Percentiles rank a stretch among this genome's conserved stretches.
Conservation (phyloP, 2,888 invertebrate genomes). For the Macrosoma leucophasiata region DNA sequence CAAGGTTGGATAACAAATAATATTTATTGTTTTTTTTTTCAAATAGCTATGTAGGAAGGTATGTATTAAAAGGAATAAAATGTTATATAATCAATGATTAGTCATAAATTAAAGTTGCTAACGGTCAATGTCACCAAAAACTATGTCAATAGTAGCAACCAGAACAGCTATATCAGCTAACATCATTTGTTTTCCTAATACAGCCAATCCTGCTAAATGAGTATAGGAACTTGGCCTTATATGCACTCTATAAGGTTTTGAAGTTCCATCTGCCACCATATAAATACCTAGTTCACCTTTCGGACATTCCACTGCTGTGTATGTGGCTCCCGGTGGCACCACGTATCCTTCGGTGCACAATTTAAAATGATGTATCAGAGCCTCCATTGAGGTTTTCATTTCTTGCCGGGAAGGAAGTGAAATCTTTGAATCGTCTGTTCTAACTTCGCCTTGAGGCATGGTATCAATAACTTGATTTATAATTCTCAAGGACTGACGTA, state of each 20-base stretch:
- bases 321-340: constrained; percentile 90
- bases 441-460: constrained; percentile 88
- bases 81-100: no score
- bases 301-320: constrained; percentile 87
- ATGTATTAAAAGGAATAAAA: no score
- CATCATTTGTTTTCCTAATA: constrained; percentile 78
- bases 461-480: constrained; percentile 87
- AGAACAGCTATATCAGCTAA: constrained; percentile 88
- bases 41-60: no score
- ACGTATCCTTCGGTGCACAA: constrained; percentile 86
- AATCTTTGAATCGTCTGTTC: constrained; percentile 87
- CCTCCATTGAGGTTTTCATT: constrained; percentile 93
- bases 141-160: constrained; percentile 80
- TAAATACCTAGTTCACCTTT: constrained; percentile 93
- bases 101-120: no score
- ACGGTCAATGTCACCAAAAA: constrained; percentile 79
- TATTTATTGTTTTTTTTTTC: no score
- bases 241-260: constrained; percentile 82
- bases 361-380: constrained; percentile 93
- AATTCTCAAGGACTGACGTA: constrained; percentile 86
- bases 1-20: no score
- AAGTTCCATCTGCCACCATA: constrained; percentile 88
- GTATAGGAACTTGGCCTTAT: constrained; percentile 75
- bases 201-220: constrained; percentile 78
- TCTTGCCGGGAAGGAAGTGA: constrained; percentile 82